phyloP scores from a whole-genome alignment of 2,113 vertebrate species.

The Ictalurus punctatus region DNA sequence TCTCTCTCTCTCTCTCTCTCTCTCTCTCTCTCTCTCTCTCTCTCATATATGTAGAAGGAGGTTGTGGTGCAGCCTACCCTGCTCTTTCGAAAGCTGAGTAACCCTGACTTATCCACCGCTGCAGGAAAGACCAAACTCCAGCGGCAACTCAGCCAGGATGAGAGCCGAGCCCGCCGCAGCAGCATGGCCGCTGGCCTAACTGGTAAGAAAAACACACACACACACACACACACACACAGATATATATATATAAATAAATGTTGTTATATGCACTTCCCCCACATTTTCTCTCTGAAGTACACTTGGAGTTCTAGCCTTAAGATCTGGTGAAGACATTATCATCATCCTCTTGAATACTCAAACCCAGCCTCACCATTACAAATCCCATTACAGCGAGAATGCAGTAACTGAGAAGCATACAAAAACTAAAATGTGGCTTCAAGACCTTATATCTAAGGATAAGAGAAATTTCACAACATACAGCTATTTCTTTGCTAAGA shows the following conservation, averaged over 20 bases:
- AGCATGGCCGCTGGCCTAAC: conserved; percentile 84
- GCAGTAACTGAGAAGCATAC: neutral
- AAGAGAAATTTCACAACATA: neutral
- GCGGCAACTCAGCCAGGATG: conserved; percentile 92
- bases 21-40: neutral
- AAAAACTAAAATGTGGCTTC: neutral
- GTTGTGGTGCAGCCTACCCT: conserved; percentile 78
- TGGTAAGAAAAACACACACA: conserved; percentile 67
- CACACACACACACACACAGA: too few species aligned
- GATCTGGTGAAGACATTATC: neutral
- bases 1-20: neutral
- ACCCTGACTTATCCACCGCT: conserved; percentile 89
- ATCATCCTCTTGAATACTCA: neutral
- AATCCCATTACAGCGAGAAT: neutral
- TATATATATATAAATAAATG: too few species aligned
- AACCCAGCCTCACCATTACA: neutral
- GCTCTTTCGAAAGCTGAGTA: conserved; percentile 92
- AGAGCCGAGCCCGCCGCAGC: conserved; percentile 83
- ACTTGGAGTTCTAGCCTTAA: neutral
- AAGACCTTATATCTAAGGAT: neutral
- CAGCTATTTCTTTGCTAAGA: neutral
- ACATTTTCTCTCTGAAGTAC: neutral
- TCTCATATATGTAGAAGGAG: conserved; percentile 71
- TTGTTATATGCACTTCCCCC: neutral
- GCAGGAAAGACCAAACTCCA: conserved; percentile 88